Base-by-base conservation (phyloP, 2,797 vertebrate species). In the Podarcis lilfordi region DNA sequence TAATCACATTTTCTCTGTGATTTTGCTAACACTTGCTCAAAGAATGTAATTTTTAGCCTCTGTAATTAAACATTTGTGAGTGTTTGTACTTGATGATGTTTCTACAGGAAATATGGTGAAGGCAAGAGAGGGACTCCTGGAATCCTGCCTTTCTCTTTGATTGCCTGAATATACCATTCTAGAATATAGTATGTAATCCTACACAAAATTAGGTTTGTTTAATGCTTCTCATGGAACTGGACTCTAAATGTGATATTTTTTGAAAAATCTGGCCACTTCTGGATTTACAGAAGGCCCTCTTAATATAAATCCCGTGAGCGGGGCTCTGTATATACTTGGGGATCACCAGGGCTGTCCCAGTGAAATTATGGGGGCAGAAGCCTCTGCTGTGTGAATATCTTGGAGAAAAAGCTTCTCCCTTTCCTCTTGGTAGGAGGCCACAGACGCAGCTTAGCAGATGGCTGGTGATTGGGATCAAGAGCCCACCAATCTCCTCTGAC, bases 1-100 rank as follows among this genome's bases (percentile, higher is more conserved):
- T 91, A 89, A 94, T 89, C 80, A 87, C 91, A 82, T 68, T 91
- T 92, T 90, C 90, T 86, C 77, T 89, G 86, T 92, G 85, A 68
- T 25, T 91, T 90, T 90, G 59, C 80, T 92, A 84, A 89, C 78
- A 55, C 69, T 85, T 27, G 88, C 71, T 76, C 80, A 76, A 64
- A 68, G 32, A 7, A 40, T 17, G 64, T 40, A 79, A 25, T 64
- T 61, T 87, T 91, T 89, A 55, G 59, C 29, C 23, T 23, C 50
- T 45, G 19, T 37, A 69, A 83, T 88, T 71, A 83, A 84, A 68
- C 19, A n/a, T 61, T 80, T 71, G 35, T 10, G 15, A 84, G 35
- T 1, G 4, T 79, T 61, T 35, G 1, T 27, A 43, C 11, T 61
- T 64, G 10, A 29, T 71, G 27, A 1, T 21, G 11, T 19, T 79